phyloP scores from a whole-genome alignment of 2,797 vertebrate genomes.

The Crypturellus tataupa region DNA sequence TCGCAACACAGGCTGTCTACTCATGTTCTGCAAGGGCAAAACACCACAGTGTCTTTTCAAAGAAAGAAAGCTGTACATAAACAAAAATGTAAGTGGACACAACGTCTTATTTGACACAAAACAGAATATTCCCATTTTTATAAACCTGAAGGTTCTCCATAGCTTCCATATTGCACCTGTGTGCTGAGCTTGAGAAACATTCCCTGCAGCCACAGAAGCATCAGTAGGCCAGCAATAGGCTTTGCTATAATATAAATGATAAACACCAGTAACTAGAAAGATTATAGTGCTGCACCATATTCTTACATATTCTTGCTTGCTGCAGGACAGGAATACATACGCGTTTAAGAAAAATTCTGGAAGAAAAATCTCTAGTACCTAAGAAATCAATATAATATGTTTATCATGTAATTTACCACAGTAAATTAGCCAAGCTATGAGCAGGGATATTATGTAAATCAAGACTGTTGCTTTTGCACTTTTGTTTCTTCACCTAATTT shows the following conservation, averaged over 20 bases:
- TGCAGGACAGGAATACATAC: slow-evolving; percentile 5
- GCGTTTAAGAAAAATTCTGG: neutral
- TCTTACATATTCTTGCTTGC: slow-evolving; percentile 5
- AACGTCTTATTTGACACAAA: neutral
- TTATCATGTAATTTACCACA: neutral
- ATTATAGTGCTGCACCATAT: neutral
- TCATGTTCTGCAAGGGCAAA: neutral
- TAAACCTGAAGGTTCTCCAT: neutral
- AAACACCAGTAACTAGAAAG: neutral
- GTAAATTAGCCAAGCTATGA: slow-evolving; percentile 34
- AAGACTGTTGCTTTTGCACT: neutral
- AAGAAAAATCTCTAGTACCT: neutral
- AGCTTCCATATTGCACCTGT: neutral
- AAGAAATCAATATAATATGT: slow-evolving; percentile 23
- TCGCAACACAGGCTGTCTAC: neutral
- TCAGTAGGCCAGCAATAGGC: neutral
- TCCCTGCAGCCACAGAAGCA: neutral
- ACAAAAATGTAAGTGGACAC: neutral
- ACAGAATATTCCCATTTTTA: neutral
- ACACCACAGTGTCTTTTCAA: neutral
- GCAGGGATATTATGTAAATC: slow-evolving; percentile 5
- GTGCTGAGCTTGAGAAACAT: neutral
- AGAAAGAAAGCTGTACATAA: neutral
- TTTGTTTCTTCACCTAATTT: slow-evolving; percentile 30
- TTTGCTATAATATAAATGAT: neutral